Percentiles rank a stretch among this genome's conserved stretches.
Evolutionary conservation across 2,113 vertebrate species (phyloP).

Genomic region (Mixornis gularis): DNA sequence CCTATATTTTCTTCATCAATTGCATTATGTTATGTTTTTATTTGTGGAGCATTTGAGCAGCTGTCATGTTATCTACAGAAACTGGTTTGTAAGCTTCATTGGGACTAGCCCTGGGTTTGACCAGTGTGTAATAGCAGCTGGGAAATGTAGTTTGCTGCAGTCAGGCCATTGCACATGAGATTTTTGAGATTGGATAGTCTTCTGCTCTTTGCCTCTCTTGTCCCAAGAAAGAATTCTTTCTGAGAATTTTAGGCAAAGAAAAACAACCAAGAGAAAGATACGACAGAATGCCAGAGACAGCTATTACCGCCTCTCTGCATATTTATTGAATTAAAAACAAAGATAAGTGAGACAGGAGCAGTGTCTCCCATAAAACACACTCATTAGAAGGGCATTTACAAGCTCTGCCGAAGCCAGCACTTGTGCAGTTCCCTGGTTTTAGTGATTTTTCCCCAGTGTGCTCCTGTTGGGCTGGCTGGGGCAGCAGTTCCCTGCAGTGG

Average conservation of each 20-base stretch:
- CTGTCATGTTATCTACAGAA: neutral
- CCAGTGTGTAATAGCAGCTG: neutral
- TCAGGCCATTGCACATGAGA: neutral
- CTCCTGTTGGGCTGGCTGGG: accelerated
- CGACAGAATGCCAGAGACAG: neutral
- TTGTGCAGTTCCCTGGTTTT: neutral
- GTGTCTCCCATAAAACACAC: neutral
- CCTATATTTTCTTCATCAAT: neutral
- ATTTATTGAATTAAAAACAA: slow-evolving; percentile 50
- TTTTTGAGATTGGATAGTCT: neutral
- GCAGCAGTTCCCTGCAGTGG: accelerated
- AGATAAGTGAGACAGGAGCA: neutral
- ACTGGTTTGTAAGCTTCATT: neutral
- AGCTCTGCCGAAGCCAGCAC: slow-evolving; percentile 9
- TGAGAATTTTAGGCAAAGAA: slow-evolving; percentile 5
- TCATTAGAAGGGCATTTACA: slow-evolving; percentile 23
- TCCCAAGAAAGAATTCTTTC: slow-evolving; percentile 36
- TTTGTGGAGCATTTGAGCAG: neutral
- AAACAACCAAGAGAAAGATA: neutral
- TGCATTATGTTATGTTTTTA: neutral
- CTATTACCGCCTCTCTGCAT: slow-evolving; percentile 26
- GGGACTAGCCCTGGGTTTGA: neutral
- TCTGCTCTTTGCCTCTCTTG: neutral
- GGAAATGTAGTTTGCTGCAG: neutral
- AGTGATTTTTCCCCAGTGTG: neutral